Evolutionary conservation across 2,113 vertebrate genomes (phyloP), one percentile per base, ranked within the genome.

Genomic region (Sinocyclocheilus anshuiensis): DNA sequence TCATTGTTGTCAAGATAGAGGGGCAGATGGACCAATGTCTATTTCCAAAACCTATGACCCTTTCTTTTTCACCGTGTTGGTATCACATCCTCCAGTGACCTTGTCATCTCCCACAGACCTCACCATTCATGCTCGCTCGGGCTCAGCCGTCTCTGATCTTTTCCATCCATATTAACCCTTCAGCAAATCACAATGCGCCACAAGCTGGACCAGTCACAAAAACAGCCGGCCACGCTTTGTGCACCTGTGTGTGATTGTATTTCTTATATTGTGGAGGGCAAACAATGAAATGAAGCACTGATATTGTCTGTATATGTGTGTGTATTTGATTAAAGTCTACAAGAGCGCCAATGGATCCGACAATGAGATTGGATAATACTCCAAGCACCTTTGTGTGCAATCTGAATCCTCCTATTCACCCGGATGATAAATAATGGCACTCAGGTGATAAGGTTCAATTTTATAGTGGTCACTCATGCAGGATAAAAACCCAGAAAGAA

Each of bases 391-490:
- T 78, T 80, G 77, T 80, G 77, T 24, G 55, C 16, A 67, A 63
- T 33, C 48, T 33, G 39, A 77, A 84, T 77, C 65, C 55, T 61
- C 20, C 22, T 72, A 36, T 69, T 86, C 74, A 89, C n/a, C 77
- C 86, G 87, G 91, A 91, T 65, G 59, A 29, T 89, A 93, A 71
- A 91, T 71, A 84, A 80, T 67, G 84, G 85, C 12, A 82, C 15
- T 88, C 92, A 90, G 50, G 91, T 93, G 91, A 83, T 63, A 48
- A 78, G 85, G 90, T 91, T 86, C 84, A 88, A 86, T 92, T 88
- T 91, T 89, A 88, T 74, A 81, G 72, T 57, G 42, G 88, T 84
- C 59, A 24, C 65, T 84, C 90, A 45, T 55, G 48, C 20, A 53
- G 29, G 45, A 13, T 42, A 76, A 81, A 55, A 74, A 45, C 24